Evolutionary conservation across 2,888 invertebrate genomes (phyloP).

Genomic region (Chrysotoxum bicinctum): DNA sequence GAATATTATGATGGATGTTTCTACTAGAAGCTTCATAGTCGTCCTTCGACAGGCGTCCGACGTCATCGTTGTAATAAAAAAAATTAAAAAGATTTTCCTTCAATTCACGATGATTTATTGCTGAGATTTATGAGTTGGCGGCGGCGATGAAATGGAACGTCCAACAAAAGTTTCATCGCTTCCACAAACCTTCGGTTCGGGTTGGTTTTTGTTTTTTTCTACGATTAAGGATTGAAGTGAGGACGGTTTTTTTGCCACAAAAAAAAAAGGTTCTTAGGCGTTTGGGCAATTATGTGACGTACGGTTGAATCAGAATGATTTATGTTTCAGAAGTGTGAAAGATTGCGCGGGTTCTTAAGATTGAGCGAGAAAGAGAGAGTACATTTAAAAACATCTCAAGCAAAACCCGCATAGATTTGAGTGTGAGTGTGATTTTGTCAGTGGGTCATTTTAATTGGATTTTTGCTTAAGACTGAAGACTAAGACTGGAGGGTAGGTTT

Average conservation of each 20-base stretch:
- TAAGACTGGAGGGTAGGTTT: neutral
- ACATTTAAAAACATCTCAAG: slow-evolving; percentile 1
- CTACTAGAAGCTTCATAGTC: neutral
- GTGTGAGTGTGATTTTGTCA: slow-evolving; percentile 36
- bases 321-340: slow-evolving; percentile 37
- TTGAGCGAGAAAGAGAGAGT: neutral
- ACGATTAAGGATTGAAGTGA: slow-evolving; percentile 51
- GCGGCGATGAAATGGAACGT: slow-evolving; percentile 66
- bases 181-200: neutral
- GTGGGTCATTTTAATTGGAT: slow-evolving; percentile 65
- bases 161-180: slow-evolving; percentile 53
- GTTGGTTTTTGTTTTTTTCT: slow-evolving; percentile 23
- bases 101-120: slow-evolving; percentile 67
- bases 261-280: slow-evolving; percentile 43
- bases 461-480: slow-evolving; percentile 9
- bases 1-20: slow-evolving; percentile 52
- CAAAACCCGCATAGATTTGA: slow-evolving; percentile 13
- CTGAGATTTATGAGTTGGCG: slow-evolving; percentile 67
- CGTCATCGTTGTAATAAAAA: neutral
- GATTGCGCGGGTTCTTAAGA: slow-evolving; percentile 9
- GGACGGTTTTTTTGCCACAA: slow-evolving; percentile 8
- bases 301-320: slow-evolving; percentile 55
- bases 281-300: slow-evolving; percentile 54
- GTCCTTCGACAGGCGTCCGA: neutral
- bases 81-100: slow-evolving; percentile 36